phyloP scores from a whole-genome alignment of 2,797 vertebrate species.

The Florisuga fusca region DNA sequence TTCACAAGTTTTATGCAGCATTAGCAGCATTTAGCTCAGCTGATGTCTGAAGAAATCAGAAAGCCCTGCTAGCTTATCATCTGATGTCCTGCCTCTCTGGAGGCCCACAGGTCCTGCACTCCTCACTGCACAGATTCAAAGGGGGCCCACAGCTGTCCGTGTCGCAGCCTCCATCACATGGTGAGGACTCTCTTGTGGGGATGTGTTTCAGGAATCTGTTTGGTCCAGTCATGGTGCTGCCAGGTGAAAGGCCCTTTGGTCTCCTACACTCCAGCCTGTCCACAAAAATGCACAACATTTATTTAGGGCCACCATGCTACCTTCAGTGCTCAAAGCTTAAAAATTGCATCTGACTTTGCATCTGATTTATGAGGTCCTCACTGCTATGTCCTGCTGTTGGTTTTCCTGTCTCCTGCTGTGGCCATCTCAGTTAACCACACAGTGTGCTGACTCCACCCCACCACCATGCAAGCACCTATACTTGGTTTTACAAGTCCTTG shows the following conservation, averaged over 20 bases:
- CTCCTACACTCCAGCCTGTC: not conserved
- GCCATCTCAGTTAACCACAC: not conserved
- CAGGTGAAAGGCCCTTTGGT: not conserved
- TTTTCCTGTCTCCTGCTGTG: not conserved
- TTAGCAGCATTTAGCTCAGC: not conserved
- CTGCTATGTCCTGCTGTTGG: not conserved
- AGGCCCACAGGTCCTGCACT: rapidly evolving
- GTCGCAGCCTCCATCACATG: rapidly evolving
- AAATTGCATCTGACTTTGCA: not conserved
- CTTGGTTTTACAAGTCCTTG: not conserved
- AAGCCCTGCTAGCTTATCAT: not conserved
- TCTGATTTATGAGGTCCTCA: not conserved
- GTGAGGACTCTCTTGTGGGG: not conserved
- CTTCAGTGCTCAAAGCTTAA: not conserved
- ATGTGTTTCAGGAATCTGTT: not conserved
- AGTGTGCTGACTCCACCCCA: rapidly evolving
- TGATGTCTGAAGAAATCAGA: not conserved
- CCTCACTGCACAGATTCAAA: not conserved
- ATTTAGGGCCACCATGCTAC: rapidly evolving
- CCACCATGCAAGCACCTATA: not conserved
- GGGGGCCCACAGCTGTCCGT: rapidly evolving
- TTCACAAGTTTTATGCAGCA: not conserved
- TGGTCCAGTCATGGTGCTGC: not conserved
- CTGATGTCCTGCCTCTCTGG: not conserved
- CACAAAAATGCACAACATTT: not conserved